phyloP scores from a whole-genome alignment of 2,888 invertebrate species.

The Acronicta alni region DNA sequence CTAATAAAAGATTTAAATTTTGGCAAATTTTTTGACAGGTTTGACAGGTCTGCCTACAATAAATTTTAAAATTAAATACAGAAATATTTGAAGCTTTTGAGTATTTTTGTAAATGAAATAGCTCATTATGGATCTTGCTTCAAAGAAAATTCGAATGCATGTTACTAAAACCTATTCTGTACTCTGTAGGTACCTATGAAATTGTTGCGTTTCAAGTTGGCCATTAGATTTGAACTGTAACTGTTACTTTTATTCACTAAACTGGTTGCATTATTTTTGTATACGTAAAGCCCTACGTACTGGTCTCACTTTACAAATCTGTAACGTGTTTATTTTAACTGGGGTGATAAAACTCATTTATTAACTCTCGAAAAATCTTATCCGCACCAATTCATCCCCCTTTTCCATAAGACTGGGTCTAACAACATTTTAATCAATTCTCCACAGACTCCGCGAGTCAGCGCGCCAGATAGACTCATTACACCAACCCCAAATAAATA shows the following conservation, averaged over 20 bases:
- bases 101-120: too few species aligned
- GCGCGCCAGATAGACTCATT: conserved; percentile 88
- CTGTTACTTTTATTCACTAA: not conserved
- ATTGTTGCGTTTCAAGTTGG: not conserved
- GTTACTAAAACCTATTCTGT: too few species aligned
- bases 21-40: not conserved
- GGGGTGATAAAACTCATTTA: conserved; percentile 76
- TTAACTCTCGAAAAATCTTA: conserved; percentile 78
- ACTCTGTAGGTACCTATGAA: not conserved
- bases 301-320: conserved; percentile 60
- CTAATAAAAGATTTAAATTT: conserved; percentile 15
- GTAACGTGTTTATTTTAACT: conserved; percentile 61
- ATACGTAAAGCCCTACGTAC: not conserved
- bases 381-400: conserved; percentile 77
- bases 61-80: too few species aligned
- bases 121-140: too few species aligned
- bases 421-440: conserved; percentile 89
- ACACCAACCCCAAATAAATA: conserved; percentile 88
- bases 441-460: conserved; percentile 88
- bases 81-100: too few species aligned
- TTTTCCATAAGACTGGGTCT: conserved; percentile 85
- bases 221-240: conserved; percentile 5
- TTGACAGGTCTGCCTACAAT: too few species aligned
- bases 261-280: conserved; percentile 1
- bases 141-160: too few species aligned